Evolutionary conservation across 2,797 vertebrate genomes (phyloP).

Genomic region (Amblyraja radiata): DNA sequence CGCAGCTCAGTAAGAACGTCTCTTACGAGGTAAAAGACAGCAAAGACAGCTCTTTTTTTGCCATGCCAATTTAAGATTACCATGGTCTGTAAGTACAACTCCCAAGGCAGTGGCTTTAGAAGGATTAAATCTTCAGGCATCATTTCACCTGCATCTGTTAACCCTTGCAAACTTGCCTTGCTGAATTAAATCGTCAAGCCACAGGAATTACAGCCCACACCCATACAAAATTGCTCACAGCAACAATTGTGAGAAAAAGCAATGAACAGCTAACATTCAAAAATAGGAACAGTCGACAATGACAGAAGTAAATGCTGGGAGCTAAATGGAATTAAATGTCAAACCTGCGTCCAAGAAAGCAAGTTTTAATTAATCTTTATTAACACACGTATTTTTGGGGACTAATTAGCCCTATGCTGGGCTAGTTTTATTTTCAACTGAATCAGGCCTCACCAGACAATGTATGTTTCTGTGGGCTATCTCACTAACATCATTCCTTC

Average conservation of each 20-base stretch:
- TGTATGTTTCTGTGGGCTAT: neutral
- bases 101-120: neutral
- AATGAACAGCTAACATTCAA: neutral
- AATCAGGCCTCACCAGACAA: neutral
- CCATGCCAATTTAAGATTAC: neutral
- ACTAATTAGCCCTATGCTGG: neutral
- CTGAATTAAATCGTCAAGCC: neutral
- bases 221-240: neutral
- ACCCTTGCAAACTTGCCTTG: neutral
- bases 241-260: neutral
- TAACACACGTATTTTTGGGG: neutral
- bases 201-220: neutral
- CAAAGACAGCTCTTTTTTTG: neutral
- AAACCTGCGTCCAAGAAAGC: neutral
- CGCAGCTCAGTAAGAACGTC: neutral
- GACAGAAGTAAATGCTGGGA: neutral
- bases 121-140: neutral
- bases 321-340: neutral
- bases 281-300: neutral
- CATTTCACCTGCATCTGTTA: neutral
- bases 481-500: constrained; percentile 13
- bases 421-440: neutral
- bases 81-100: neutral
- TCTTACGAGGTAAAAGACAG: neutral
- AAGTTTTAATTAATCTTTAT: neutral